Evolutionary conservation across 2,888 invertebrate species (phyloP).

Genomic region (Xylophagus ater): DNA sequence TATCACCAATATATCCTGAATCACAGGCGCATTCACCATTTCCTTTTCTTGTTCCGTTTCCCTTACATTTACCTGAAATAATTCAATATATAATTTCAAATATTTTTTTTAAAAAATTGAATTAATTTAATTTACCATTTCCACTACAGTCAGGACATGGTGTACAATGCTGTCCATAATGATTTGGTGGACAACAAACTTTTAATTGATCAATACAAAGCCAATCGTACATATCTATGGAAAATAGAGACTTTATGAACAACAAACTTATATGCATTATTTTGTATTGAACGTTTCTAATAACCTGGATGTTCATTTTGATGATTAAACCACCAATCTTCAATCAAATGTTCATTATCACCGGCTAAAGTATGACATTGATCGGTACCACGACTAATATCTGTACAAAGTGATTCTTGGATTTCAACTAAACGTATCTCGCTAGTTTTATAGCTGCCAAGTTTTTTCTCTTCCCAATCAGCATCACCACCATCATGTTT

Average conservation of each 20-base stretch:
- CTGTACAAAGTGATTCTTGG: conserved; percentile 74
- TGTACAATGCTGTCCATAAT: conserved; percentile 70
- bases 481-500: conserved; percentile 90
- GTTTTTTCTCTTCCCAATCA: conserved; percentile 84
- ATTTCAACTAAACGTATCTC: conserved; percentile 87
- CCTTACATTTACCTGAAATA: conserved; percentile 48
- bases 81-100: neutral
- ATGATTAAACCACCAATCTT: conserved; percentile 79
- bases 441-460: conserved; percentile 70
- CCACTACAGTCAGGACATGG: conserved; percentile 85
- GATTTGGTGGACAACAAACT: conserved; percentile 75
- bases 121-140: conserved; percentile 27
- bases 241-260: neutral
- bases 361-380: conserved; percentile 80
- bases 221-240: conserved; percentile 52
- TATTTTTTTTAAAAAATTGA: neutral
- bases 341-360: conserved; percentile 67
- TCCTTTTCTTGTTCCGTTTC: conserved; percentile 85
- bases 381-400: conserved; percentile 55
- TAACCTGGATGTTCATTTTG: conserved; percentile 37
- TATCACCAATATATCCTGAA: conserved; percentile 63
- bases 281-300: neutral
- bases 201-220: conserved; percentile 68
- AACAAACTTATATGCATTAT: no score
- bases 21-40: conserved; percentile 85